A percentile compares a stretch with the other conserved stretches of the same genome.
These are phyloP conservation scores for Orgyia antiqua DNA, from an alignment of 2,888 invertebrate species.

Conservation along the genomic window DNA sequence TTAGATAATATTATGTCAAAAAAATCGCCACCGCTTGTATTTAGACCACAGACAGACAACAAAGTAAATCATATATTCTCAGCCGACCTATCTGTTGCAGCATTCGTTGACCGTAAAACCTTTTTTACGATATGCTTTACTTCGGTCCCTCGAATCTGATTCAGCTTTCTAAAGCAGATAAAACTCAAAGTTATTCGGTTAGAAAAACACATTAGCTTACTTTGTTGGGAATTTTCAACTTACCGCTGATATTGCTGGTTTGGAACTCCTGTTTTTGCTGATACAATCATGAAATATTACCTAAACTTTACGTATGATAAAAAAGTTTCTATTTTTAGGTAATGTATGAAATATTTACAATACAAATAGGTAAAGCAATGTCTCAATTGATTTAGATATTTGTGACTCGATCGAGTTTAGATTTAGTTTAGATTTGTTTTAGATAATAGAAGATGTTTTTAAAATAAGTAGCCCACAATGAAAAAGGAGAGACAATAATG, in stretches of 20 bases:
- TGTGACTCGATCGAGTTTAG: no score
- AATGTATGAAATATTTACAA: no score
- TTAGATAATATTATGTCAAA: no score
- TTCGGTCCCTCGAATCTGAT: constrained; percentile 13
- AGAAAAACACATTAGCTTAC: constrained; percentile 10
- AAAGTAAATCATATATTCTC: constrained; percentile 34
- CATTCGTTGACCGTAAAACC: constrained; percentile 38
- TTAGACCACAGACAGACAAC: constrained; percentile 2
- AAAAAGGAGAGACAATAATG: no score
- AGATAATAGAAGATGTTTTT: no score
- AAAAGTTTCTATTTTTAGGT: no score
- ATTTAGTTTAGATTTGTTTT: no score
- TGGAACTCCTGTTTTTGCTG: constrained; percentile 6
- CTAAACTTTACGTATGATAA: background rate
- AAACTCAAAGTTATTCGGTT: constrained; percentile 20
- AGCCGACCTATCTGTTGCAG: constrained; percentile 36
- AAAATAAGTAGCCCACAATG: no score
- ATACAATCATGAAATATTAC: constrained; percentile 1
- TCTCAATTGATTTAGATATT: no score
- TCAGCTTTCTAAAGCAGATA: constrained; percentile 21
- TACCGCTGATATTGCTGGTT: constrained; percentile 14
- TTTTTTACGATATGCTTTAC: constrained; percentile 30
- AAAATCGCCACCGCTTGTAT: constrained; percentile 8
- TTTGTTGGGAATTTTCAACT: constrained; percentile 7
- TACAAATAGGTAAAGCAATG: no score